Conservation (phyloP, 64 coral and sea anemone genomes). For the Hydrozoanthus tunicans region DNA sequence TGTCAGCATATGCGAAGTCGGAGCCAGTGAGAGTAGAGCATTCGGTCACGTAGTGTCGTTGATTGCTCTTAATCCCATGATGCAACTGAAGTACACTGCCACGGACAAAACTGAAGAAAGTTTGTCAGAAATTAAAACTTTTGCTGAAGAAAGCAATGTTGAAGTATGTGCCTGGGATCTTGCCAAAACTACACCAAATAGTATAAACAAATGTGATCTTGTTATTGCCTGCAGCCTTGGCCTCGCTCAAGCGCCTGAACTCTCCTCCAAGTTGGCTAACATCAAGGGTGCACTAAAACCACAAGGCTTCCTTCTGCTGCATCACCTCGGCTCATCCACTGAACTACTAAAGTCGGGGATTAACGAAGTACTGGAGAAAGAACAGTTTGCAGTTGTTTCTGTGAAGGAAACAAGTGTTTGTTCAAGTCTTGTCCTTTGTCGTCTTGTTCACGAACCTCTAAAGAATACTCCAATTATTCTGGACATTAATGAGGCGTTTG, state of each 20-base stretch:
- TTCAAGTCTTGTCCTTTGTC: constrained; percentile 71
- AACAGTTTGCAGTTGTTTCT: constrained; percentile 52
- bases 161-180: constrained; percentile 63
- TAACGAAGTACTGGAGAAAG: neutral
- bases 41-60: constrained; percentile 63
- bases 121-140: constrained; percentile 47
- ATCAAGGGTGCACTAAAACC: constrained; percentile 48
- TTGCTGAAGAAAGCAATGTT: constrained; percentile 40
- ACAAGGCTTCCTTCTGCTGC: constrained; percentile 70
- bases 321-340: constrained; percentile 43
- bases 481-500: constrained; percentile 78
- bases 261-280: constrained; percentile 50
- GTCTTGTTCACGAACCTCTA: constrained; percentile 25
- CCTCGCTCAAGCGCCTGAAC: constrained; percentile 20
- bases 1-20: constrained; percentile 68
- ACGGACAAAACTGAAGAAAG: constrained; percentile 66
- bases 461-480: constrained; percentile 61
- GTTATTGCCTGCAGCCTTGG: constrained; percentile 65
- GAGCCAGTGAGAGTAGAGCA: constrained; percentile 68
- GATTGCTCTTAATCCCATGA: constrained; percentile 70
- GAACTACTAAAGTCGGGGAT: constrained; percentile 1
- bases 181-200: constrained; percentile 52
- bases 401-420: constrained; percentile 51
- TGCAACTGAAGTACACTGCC: constrained; percentile 70
- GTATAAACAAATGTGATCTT: constrained; percentile 70